Conservation (phyloP, 1,140 invertebrate species). For the Araneus ventricosus region DNA sequence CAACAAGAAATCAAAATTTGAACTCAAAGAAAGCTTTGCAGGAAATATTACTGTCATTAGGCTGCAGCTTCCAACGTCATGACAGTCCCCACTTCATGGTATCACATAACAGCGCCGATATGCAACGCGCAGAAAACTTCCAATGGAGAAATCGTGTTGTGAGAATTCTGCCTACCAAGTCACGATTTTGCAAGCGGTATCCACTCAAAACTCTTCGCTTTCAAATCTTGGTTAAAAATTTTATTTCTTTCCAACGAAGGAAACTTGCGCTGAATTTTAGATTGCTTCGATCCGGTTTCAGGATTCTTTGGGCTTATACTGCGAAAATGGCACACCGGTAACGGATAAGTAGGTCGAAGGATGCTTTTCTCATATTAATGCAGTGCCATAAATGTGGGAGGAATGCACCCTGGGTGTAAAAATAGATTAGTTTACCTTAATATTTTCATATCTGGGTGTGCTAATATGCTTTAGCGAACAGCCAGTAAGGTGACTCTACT, state of each 20-base stretch:
- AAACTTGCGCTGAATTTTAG: conserved; percentile 24
- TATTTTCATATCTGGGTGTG: neutral
- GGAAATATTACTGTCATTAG: conserved; percentile 32
- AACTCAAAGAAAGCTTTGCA: conserved; percentile 17
- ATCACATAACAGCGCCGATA: conserved; percentile 20
- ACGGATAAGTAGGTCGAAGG: neutral
- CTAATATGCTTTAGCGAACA: no score
- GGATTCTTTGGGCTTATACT: neutral
- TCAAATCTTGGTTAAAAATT: conserved; percentile 39
- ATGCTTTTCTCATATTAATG: conserved; percentile 15
- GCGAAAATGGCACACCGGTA: conserved; percentile 22
- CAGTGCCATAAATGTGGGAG: neutral
- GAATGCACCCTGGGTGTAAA: neutral
- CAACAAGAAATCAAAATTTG: neutral
- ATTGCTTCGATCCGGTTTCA: conserved; percentile 8
- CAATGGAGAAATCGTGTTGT: conserved; percentile 31
- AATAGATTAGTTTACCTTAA: neutral
- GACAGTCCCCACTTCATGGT: conserved; percentile 8
- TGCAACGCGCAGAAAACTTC: neutral
- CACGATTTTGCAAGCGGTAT: conserved; percentile 30
- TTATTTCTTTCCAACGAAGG: conserved; percentile 27
- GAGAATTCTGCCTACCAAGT: neutral
- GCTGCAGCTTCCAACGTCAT: neutral
- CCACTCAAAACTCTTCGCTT: conserved; percentile 30
- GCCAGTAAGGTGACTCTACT: no score